Evolutionary conservation across 2,888 invertebrate species (phyloP).

Genomic region (Lissocephala sabroskyi): DNA sequence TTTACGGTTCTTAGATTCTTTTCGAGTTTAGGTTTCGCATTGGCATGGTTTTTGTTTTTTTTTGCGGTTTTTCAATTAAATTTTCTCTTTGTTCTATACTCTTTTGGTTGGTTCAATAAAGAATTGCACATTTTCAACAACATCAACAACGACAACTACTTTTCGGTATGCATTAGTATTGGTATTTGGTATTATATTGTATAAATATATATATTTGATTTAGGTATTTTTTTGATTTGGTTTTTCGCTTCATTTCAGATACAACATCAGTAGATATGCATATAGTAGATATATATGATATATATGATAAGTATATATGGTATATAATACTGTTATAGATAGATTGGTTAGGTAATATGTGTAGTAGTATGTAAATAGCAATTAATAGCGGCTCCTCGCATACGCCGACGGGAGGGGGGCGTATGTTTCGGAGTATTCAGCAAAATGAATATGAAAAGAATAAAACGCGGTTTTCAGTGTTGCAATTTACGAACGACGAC

Average conservation of each 20-base stretch:
- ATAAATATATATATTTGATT: too few relatives aligned
- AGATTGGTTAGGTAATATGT: too few relatives aligned
- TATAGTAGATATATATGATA: constrained; percentile 3
- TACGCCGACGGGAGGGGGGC: too few relatives aligned
- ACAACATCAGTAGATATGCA: neutral
- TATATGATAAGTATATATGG: constrained; percentile 7
- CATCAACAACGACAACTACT: constrained; percentile 72
- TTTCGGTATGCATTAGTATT: constrained; percentile 28
- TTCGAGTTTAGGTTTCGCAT: too few relatives aligned
- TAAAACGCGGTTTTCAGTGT: too few relatives aligned
- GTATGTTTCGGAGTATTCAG: too few relatives aligned
- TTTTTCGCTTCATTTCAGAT: neutral
- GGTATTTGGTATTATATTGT: neutral
- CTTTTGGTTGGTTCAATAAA: constrained; percentile 52
- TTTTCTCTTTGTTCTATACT: constrained; percentile 19
- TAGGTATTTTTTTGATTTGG: neutral
- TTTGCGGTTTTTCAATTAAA: constrained; percentile 35
- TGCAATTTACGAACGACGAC: constrained; percentile 1
- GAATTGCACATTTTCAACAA: constrained; percentile 71
- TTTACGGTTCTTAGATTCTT: too few relatives aligned
- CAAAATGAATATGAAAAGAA: too few relatives aligned
- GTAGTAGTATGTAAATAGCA: too few relatives aligned
- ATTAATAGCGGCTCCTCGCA: too few relatives aligned
- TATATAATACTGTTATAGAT: constrained; percentile 7
- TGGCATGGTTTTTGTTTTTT: constrained; percentile 9